Evolutionary conservation across 2,113 vertebrate species (phyloP), one percentile per base, ranked within the genome.

Genomic region (Campylomormyrus tamandua): DNA sequence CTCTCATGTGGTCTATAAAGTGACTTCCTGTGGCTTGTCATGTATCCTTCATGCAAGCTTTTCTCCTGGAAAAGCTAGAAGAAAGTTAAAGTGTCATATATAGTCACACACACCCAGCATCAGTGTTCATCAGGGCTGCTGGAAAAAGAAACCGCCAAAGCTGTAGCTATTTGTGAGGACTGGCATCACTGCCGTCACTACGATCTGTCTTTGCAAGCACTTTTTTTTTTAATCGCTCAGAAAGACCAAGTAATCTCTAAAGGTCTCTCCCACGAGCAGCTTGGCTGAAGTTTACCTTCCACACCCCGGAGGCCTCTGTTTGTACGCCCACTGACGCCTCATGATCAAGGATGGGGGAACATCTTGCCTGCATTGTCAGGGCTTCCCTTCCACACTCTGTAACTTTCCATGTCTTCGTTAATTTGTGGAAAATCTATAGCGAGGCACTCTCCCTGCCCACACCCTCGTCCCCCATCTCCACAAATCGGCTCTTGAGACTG

Each of bases 21-120:
- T 93, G 88, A 92, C 90, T 91, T 93, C 85, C 83, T 92, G 92
- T 91, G 92, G 92, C 90, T 56, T 3, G 86, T 93, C 92, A 95
- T 96, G 93, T 93, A 95, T 95, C 94, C 95, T 96, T 95, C 92
- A 96, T 95, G 92, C 94, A 95, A 95, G 94, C 94, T 95, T 95
- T 95, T 92, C 94, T 92, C 93, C 92, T 93, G 94, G 91, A 92
- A 94, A 93, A 92, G 93, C 91, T 90, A 91, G 91, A 87, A 92
- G 92, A 93, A 83, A 83, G 66, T 83, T 53, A n/a, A 88, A 52
- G 53, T 21, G 89, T 77, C 86, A 90, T 53, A 89, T 88, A 90
- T 90, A 87, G 88, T 62, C 88, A 77, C 24, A 62, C 42, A 19
- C 21, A 46, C 80, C 7, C 31, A 85, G 8, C 89, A 85, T 80